A percentile compares a stretch with the other conserved stretches of the same genome.
Conservation (phyloP, 2,113 vertebrate genomes). For the Macroglossus sobrinus region DNA sequence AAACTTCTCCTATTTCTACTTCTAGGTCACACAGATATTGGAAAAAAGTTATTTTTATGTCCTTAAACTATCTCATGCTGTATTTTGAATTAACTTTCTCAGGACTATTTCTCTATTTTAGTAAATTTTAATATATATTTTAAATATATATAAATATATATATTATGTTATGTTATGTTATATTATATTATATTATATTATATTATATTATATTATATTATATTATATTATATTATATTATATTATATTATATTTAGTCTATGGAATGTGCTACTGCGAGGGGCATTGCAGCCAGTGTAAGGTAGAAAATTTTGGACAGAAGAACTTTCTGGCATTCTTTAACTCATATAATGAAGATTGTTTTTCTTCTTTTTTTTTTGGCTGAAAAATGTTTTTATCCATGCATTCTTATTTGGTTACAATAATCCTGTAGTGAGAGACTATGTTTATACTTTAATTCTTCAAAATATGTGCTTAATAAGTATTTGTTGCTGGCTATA, state of each 20-base stretch:
- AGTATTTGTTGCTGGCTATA: neutral
- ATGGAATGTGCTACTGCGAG: neutral
- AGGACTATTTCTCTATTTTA: neutral
- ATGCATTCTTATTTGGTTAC: neutral
- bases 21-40: neutral
- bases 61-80: neutral
- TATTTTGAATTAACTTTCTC: neutral
- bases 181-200: too few species aligned
- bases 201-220: too few species aligned
- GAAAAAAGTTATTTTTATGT: neutral
- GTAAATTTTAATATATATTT: neutral
- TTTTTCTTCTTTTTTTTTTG: neutral
- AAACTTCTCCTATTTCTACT: neutral
- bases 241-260: neutral
- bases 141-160: too few species aligned
- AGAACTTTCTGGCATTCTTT: neutral
- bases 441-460: neutral
- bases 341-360: neutral
- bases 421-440: neutral
- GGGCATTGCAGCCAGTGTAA: neutral
- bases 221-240: too few species aligned
- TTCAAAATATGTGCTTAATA: neutral
- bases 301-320: neutral
- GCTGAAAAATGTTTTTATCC: neutral
- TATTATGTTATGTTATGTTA: too few species aligned